A percentile compares a stretch with the other conserved stretches of the same genome.
Conservation (phyloP, 2,888 invertebrate species). For the Catocala fraxini region DNA sequence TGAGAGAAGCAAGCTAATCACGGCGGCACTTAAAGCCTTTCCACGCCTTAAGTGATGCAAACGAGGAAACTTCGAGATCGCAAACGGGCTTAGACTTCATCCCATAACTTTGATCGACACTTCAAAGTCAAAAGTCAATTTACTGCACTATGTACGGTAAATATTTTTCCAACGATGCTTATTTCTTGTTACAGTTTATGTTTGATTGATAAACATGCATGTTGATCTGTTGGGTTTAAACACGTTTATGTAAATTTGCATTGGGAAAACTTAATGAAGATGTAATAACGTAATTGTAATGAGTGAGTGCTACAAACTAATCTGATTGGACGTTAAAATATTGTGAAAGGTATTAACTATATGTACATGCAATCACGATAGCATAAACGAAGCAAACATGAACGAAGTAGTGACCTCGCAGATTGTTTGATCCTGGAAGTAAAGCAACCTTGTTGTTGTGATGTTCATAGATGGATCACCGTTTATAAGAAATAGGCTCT, state of each 20-base stretch:
- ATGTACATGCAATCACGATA: too few relatives aligned
- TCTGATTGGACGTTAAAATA: too few relatives aligned
- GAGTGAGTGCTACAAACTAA: too few relatives aligned
- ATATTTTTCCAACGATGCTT: constrained; percentile 42
- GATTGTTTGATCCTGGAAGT: too few relatives aligned
- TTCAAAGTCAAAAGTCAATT: constrained; percentile 74
- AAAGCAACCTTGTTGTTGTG: too few relatives aligned
- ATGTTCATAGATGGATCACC: too few relatives aligned
- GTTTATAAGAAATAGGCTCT: too few relatives aligned
- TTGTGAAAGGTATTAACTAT: too few relatives aligned
- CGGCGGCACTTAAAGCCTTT: constrained; percentile 74
- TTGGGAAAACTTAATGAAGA: constrained; percentile 13
- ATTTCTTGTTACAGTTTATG: constrained; percentile 22
- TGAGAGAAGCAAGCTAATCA: constrained; percentile 68
- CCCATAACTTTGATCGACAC: constrained; percentile 80
- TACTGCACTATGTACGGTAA: constrained; percentile 55
- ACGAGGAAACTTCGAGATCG: constrained; percentile 80
- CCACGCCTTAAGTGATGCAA: constrained; percentile 79
- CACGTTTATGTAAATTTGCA: constrained; percentile 19
- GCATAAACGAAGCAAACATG: too few relatives aligned
- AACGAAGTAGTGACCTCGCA: too few relatives aligned
- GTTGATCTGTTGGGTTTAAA: constrained; percentile 21
- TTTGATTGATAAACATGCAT: constrained; percentile 17
- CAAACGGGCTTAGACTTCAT: constrained; percentile 75
- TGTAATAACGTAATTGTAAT: too few relatives aligned